Base-by-base conservation (phyloP, 2,888 invertebrate species). In the Sceliomorpha sp. region DNA sequence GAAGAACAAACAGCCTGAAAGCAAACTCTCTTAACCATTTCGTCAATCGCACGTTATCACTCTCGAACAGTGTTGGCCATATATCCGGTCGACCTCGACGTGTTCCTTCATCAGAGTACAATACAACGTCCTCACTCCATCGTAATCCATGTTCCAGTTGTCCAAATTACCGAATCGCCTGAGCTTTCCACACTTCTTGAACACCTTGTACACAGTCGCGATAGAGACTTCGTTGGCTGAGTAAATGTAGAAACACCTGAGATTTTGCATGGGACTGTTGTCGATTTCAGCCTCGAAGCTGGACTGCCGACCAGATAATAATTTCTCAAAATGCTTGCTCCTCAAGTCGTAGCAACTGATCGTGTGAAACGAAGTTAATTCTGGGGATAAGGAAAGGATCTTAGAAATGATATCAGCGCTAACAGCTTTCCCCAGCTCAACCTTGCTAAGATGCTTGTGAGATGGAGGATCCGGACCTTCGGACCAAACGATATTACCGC, bases 161-260 rank as follows among this genome's bases (percentile, higher is more conserved):
- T 81, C 82, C n/a, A 89, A 73, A 56, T 89, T 89, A 0, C 89
- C 89, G 10, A 89, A 85, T 50, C 76, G 79, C 34, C 79, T 74
- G 6, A 89, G 74, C 63, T 80, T 81, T 32, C 78, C 78, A 62
- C 88, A 89, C 34, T 74, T 78, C 47, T 84, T 80, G 26, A 89
- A 76, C 72, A 89, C 79, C 17, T 80, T 79, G 3, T 85, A 70
- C 10, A 89, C 81, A 2, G 86, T 83, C 1, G 75, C 71, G 7
- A 82, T 83, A 0, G 88, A 85, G 7, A 88, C 80, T 37, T 84
- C 79, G 34, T 82, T 85, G 2, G 88, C 86, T 48, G 89, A 87
- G 58, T 89, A 88, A 26, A 89, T 84, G 55, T 88, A 89, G 45
- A 89, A 88, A 56, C 89, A 89, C 24, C 83, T 81, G 29, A 88